Base-by-base conservation (phyloP, 2,888 invertebrate species). In the Pyrochroa serraticornis region DNA sequence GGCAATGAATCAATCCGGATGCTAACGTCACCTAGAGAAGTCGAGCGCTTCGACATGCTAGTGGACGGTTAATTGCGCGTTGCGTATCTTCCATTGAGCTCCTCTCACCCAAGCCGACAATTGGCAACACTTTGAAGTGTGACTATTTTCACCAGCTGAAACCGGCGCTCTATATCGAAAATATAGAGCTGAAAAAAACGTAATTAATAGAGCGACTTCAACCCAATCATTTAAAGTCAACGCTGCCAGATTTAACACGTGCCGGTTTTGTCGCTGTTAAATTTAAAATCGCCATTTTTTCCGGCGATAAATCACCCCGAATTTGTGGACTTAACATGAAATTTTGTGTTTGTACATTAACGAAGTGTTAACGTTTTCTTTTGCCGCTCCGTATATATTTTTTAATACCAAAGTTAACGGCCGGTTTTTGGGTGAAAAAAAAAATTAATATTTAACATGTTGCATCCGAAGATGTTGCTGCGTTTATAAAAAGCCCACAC, bases 31-130 rank as follows among this genome's bases (percentile, higher is more conserved):
- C 45, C 45, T 45, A 72, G 67, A 69, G 73, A 72, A 72, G 67
- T 74, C 70, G 71, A 71, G 72, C 76, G 75, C 66, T 71, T 70
- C 74, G 74, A 73, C 71, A 73, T 70, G 75, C 69, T 72, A 68
- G 69, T 68, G 75, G 70, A 74, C 68, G 67, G 65, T 71, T 76
- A 71, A 71, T 74, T 71, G 72, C 66, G 68, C 73, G 55, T 55
- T 48, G 14, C 48, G 14, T 43, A 48, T 48, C 53, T 14, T 41
- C 31, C 37, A 7, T 9, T 8, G 22, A 30, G 12, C 14, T 36
- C 38, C 35, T 10, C 46, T 50, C 33, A 37, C 13, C 44, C 42
- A 58, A 56, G 56, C 45, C 49, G 46, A 50, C 56, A 63, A 62
- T 68, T 68, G 69, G 67, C 69, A 66, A 66, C 62, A 49, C 68